These are phyloP conservation scores for Mormyrus hasselquistii DNA, from an alignment of 2,797 vertebrate genomes.

Conservation along the genomic window DNA sequence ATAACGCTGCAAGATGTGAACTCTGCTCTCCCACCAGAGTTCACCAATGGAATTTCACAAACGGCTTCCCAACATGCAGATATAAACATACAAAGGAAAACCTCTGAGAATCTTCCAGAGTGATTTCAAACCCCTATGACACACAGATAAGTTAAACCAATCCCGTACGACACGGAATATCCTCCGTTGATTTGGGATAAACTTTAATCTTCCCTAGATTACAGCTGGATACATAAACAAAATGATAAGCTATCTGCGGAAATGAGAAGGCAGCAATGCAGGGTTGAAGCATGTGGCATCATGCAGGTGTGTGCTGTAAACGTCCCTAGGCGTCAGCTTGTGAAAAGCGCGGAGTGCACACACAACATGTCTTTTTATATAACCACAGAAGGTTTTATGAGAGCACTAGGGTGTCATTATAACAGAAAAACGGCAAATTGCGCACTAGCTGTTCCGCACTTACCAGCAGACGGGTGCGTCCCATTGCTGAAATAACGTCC, in stretches of 20 bases:
- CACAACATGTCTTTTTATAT: neutral
- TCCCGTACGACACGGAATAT: neutral
- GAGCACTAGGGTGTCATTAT: neutral
- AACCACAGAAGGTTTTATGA: neutral
- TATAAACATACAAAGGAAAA: neutral
- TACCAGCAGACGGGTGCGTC: neutral
- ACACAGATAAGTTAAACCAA: neutral
- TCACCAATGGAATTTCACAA: neutral
- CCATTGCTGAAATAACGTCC: neutral
- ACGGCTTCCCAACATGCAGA: neutral
- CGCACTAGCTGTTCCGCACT: neutral
- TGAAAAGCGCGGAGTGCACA: neutral
- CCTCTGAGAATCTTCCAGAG: neutral
- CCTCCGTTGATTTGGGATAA: neutral
- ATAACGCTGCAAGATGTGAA: neutral
- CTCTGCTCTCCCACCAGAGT: neutral
- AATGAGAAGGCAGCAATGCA: neutral
- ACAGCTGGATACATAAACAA: conserved; percentile 7
- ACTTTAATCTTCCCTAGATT: conserved; percentile 17
- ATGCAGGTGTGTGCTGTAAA: neutral
- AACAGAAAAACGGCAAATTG: neutral
- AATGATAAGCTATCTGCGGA: neutral
- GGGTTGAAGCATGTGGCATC: neutral
- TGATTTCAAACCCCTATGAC: neutral
- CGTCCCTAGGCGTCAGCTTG: neutral